Base-by-base conservation (phyloP, 2,797 vertebrate species). In the Vireo griseus region DNA sequence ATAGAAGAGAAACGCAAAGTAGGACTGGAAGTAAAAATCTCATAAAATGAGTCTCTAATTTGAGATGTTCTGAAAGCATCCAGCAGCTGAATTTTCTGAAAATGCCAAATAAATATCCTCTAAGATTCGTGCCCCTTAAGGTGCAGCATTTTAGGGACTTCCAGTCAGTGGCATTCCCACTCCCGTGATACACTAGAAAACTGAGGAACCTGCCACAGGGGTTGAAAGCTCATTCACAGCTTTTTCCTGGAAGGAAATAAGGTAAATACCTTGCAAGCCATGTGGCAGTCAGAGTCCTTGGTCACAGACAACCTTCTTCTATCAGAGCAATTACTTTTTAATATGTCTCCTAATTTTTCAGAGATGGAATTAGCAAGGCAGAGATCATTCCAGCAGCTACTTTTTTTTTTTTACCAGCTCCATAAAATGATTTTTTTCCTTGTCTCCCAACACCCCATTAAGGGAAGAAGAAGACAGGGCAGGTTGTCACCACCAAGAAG, bases 361-460 rank as follows among this genome's bases (percentile, higher is more conserved):
- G 44, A 55, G 15, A 35, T 13, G 5, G 35, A 94, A 83, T 66
- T 73, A 82, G 29, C 24, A 67, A 77, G 47, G 13, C 67, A 89
- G 37, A 59, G 16, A 66, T 75, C 33, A 63, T 89, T 55, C 40
- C 39, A 58, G 35, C 19, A 72, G 52, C 62, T 55, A 47, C 31
- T 44, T n/a, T 31, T 4, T 62, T 48, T 47, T 24, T 17, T 16
- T 71, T 33, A 51, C 16, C 69, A 69, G 52, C 51, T 89, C 69
- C 28, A 82, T 66, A 65, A 78, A 69, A 39, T n/a, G 5, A 17
- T 54, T 82, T 68, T 88, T 72, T 52, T 48, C 78, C 73, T 92
- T 94, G 66, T 92, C 90, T 97, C 79, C 81, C 71, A 57, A 54
- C 37, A 92, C 33, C 54, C 48, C 79, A 73, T 57, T 95, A 95